phyloP scores from a whole-genome alignment of 2,797 vertebrate species.

The Gambelia wislizenii region DNA sequence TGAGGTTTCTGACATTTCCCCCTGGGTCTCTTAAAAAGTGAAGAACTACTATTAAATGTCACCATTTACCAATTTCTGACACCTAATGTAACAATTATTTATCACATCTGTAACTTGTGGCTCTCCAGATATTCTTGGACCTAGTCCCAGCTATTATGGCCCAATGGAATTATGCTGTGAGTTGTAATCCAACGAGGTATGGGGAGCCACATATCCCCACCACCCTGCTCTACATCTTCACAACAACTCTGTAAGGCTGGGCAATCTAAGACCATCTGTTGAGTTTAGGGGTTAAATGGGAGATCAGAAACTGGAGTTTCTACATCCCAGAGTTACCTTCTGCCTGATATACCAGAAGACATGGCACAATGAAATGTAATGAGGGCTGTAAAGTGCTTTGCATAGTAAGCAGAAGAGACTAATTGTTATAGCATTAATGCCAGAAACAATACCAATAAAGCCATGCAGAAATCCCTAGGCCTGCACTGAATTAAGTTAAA shows the following conservation, averaged over 20 bases:
- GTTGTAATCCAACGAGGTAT: background rate
- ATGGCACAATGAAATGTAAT: background rate
- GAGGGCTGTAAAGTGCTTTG: background rate
- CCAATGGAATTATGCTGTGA: background rate
- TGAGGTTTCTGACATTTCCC: background rate
- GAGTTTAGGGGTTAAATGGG: background rate
- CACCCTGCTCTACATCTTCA: background rate
- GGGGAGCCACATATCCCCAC: background rate
- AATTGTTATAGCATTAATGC: slow-evolving; percentile 33
- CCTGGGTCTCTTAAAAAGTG: background rate
- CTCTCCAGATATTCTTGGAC: background rate
- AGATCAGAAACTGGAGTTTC: background rate
- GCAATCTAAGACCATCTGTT: background rate
- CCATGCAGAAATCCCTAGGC: slow-evolving; percentile 6
- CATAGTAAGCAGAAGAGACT: slow-evolving; percentile 18
- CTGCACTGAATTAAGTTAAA: slow-evolving; percentile 23
- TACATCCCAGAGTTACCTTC: background rate
- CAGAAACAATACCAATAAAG: slow-evolving; percentile 30
- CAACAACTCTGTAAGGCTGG: background rate
- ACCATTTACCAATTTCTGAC: background rate
- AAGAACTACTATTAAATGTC: background rate
- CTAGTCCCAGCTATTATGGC: background rate
- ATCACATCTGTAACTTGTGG: background rate
- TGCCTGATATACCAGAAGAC: background rate
- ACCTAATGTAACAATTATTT: background rate